These are phyloP conservation scores for Drosophila conformis DNA, from an alignment of 2,888 invertebrate species.

Conservation along the genomic window DNA sequence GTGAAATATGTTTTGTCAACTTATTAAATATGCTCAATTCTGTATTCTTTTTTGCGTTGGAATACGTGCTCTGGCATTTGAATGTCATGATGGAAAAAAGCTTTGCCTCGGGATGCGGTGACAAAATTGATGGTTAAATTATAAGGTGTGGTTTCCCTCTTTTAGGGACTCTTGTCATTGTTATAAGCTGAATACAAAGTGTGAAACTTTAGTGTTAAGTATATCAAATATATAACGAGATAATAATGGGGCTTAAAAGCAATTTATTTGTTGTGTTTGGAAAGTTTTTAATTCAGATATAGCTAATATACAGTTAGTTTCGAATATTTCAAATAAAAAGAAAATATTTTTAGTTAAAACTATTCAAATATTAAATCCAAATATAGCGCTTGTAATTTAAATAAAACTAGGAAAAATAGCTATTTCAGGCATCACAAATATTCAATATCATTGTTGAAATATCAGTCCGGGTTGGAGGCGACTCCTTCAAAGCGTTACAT, in stretches of 20 bases:
- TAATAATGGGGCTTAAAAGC: neutral
- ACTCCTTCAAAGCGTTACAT: neutral
- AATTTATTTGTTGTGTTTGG: neutral
- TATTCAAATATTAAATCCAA: neutral
- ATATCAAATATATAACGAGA: slow-evolving; percentile 3
- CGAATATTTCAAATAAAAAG: neutral
- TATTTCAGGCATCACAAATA: neutral
- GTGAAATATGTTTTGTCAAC: slow-evolving; percentile 80
- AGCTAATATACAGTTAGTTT: neutral
- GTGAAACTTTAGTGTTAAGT: slow-evolving; percentile 2
- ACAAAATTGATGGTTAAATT: slow-evolving; percentile 54
- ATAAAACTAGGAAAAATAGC: neutral
- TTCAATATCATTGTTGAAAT: neutral
- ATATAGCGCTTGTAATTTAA: neutral
- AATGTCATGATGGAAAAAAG: slow-evolving; percentile 41
- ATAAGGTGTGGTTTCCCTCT: slow-evolving; percentile 39
- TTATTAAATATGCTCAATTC: slow-evolving; percentile 78
- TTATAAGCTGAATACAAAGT: slow-evolving; percentile 11
- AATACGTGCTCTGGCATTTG: slow-evolving; percentile 63
- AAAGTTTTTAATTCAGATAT: neutral
- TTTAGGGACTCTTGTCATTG: neutral
- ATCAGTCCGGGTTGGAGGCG: neutral
- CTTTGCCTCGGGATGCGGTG: slow-evolving; percentile 12
- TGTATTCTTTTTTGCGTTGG: slow-evolving; percentile 18
- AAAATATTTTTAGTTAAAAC: neutral